Evolutionary conservation across 2,797 vertebrate species (phyloP), one percentile per base, ranked within the genome.

Genomic region (Meriones psammophilus): DNA sequence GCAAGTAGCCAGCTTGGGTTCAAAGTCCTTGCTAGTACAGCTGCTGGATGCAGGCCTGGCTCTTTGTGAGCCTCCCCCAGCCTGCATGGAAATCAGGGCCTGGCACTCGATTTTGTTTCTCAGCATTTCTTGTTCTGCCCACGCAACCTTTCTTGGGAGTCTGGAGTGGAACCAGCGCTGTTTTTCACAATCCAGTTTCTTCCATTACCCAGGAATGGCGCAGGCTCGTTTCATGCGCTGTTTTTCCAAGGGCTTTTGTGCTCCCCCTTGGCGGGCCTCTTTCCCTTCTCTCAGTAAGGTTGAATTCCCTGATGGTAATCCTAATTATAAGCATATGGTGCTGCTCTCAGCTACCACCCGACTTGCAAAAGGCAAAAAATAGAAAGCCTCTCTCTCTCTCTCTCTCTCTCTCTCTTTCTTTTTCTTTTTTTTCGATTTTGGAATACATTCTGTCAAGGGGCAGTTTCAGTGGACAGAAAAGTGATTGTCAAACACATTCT

Each of bases 271-370:
- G 92, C 9, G 46, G 98, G 98, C 98, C 98, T 95, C 98, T 96
- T 97, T 98, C 97, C 98, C 97, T 94, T 98, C 97, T 97, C 97
- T 98, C 96, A 83, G 97, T 98, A 96, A 98, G 96, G 97, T 86
- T 98, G 98, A 98, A 98, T 98, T 98, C 98, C 98, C 98, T 97
- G 96, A 98, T 97, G 98, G 98, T 97, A 96, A 98, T 98, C 97
- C 92, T 98, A 99, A 99, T 98, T 98, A 98, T 97, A 98, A 99
- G 98, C 99, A 98, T 97, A 98, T 98, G 98, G 97, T 97, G 94
- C 97, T 98, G 97, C 97, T 97, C 96, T 98, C 97, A 97, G 98
- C 98, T 98, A 98, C 98, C 97, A 98, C 96, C 95, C 96, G 96
- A 97, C 97, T 98, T 97, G 93, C 91, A 98, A 97, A 97, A 96